These are phyloP conservation scores for Oreochromis grahami DNA, from an alignment of 2,797 vertebrate species.

Conservation along the genomic window DNA sequence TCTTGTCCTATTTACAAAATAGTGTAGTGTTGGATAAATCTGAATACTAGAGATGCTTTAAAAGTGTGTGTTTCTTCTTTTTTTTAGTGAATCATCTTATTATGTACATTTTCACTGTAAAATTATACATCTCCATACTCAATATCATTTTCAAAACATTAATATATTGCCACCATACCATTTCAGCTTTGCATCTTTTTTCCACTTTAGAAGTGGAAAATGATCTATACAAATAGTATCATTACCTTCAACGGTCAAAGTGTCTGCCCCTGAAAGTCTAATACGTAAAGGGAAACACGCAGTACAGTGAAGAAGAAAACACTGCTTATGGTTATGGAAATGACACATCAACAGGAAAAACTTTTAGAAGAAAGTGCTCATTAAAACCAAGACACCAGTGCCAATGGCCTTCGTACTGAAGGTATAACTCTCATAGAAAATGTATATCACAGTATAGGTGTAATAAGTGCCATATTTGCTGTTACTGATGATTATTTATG, in stretches of 20 bases:
- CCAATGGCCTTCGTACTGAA: background rate
- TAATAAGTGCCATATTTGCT: background rate
- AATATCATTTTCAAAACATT: slow-evolving; percentile 60
- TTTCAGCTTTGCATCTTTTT: slow-evolving; percentile 25
- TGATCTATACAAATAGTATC: slow-evolving; percentile 47
- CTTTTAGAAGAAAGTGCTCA: slow-evolving; percentile 34
- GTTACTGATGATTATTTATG: background rate
- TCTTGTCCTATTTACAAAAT: slow-evolving; percentile 71
- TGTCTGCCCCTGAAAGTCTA: slow-evolving; percentile 39
- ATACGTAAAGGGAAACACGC: slow-evolving; percentile 57
- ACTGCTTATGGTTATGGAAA: slow-evolving; percentile 47
- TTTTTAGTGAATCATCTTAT: slow-evolving; percentile 44
- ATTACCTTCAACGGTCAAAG: slow-evolving; percentile 27
- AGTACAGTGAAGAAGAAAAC: slow-evolving; percentile 52
- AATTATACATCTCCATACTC: slow-evolving; percentile 56
- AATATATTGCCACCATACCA: slow-evolving; percentile 30
- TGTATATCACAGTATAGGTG: background rate
- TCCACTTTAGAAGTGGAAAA: slow-evolving; percentile 30
- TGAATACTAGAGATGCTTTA: slow-evolving; percentile 61
- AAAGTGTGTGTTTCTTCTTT: slow-evolving; percentile 64
- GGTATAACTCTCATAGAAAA: background rate
- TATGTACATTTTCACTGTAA: slow-evolving; percentile 71
- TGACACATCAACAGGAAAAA: slow-evolving; percentile 38
- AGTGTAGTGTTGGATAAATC: slow-evolving; percentile 61
- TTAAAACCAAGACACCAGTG: slow-evolving; percentile 12